Conservation (phyloP, 2,113 vertebrate species). For the Caracal caracal region DNA sequence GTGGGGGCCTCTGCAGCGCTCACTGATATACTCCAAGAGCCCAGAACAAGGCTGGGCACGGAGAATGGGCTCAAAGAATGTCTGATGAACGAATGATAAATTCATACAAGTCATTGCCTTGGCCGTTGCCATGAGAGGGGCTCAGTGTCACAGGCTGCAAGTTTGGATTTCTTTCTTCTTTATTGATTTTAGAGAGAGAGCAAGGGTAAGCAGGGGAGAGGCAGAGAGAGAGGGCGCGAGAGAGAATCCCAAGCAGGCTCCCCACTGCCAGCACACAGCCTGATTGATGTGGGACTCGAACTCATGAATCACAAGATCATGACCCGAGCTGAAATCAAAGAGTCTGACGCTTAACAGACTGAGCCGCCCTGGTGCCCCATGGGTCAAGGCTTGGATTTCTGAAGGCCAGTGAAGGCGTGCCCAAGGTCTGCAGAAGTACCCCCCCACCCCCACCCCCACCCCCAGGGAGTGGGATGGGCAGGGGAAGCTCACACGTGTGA, state of each 20-base stretch:
- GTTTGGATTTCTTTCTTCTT: background rate
- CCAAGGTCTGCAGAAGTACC: background rate
- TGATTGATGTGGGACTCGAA: no score
- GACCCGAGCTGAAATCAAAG: no score
- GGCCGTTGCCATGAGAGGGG: accelerated
- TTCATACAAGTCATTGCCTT: background rate
- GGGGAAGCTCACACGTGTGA: accelerated
- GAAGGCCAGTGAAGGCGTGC: background rate
- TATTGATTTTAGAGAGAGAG: no score
- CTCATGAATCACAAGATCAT: no score
- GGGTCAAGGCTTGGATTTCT: background rate
- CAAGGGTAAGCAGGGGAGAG: no score
- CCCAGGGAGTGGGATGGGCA: background rate
- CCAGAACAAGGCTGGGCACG: background rate
- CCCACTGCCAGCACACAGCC: no score
- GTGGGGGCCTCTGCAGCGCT: accelerated
- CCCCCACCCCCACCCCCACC: background rate
- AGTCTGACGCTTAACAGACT: no score
- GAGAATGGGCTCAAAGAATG: background rate
- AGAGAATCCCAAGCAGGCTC: no score
- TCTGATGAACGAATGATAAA: background rate
- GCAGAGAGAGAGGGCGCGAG: no score
- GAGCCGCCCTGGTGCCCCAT: no score
- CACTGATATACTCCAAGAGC: background rate
- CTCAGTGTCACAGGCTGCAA: accelerated